Percentiles rank a stretch among this genome's conserved stretches.
Conservation (phyloP, 2,888 invertebrate genomes). For the Acrobasis repandana region DNA sequence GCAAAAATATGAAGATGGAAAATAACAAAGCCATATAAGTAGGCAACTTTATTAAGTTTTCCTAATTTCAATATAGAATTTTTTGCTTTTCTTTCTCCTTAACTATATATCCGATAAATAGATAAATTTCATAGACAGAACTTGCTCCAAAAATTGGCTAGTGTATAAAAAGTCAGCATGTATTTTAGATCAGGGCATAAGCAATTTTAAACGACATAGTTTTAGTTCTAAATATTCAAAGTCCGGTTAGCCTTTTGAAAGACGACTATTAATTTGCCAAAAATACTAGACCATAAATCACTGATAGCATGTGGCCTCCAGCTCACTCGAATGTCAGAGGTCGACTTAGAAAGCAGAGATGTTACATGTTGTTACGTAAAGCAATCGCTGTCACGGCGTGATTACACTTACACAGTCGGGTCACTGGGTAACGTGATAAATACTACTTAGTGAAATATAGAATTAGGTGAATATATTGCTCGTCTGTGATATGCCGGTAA, state of each 20-base stretch:
- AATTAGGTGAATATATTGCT: slow-evolving; percentile 12
- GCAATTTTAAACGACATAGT: neutral
- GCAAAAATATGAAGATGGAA: no score
- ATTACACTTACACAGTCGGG: slow-evolving; percentile 42
- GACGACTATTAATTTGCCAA: slow-evolving; percentile 18
- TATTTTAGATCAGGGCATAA: neutral
- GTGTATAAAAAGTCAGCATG: no score
- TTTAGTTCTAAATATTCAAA: neutral
- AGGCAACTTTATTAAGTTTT: no score
- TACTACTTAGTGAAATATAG: slow-evolving; percentile 5
- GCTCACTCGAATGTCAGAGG: slow-evolving; percentile 46
- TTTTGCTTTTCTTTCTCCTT: no score
- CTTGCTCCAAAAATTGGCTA: no score
- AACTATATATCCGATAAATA: no score
- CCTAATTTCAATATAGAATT: no score
- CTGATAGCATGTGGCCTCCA: slow-evolving; percentile 32
- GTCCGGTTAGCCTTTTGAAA: slow-evolving; percentile 13
- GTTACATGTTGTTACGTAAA: slow-evolving; percentile 42
- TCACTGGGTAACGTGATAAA: slow-evolving; percentile 47
- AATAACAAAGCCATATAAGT: no score
- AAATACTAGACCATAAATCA: slow-evolving; percentile 38
- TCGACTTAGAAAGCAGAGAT: slow-evolving; percentile 40
- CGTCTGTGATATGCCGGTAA: neutral
- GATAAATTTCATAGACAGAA: no score
- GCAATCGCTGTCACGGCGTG: slow-evolving; percentile 37